Evolutionary conservation across 2,113 vertebrate species (phyloP).

Genomic region (Epinephelus moara): DNA sequence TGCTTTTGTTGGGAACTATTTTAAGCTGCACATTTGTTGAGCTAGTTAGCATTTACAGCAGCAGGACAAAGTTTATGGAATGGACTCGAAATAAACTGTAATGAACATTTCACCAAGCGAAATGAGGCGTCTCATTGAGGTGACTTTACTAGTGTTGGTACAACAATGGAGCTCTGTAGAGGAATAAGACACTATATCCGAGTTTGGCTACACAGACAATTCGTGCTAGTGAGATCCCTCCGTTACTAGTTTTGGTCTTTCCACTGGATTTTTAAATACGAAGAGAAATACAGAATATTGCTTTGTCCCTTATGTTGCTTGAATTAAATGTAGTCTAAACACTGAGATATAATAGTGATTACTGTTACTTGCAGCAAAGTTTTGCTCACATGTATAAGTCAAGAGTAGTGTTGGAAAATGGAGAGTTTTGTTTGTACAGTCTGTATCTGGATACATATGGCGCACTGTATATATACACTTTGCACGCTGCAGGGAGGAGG

Average conservation of each 20-base stretch:
- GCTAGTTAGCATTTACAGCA: not conserved
- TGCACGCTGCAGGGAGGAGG: constrained; percentile 41
- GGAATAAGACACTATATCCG: not conserved
- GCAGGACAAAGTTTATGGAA: not conserved
- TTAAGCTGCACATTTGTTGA: too few relatives aligned
- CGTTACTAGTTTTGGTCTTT: too few relatives aligned
- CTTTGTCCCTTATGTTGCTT: too few relatives aligned
- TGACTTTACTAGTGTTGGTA: not conserved
- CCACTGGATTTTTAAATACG: too few relatives aligned
- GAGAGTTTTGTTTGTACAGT: not conserved
- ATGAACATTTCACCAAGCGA: not conserved
- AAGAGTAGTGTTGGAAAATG: not conserved
- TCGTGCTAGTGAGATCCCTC: not conserved
- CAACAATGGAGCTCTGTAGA: not conserved
- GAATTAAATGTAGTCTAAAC: not conserved
- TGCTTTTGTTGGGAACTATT: too few relatives aligned
- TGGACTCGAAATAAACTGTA: not conserved
- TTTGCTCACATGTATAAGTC: not conserved
- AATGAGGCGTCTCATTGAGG: not conserved
- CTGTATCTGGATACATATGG: constrained; percentile 28
- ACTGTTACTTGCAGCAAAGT: not conserved
- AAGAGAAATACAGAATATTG: too few relatives aligned
- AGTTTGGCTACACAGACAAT: not conserved
- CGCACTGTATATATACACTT: constrained; percentile 26
- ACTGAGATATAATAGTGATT: not conserved